Conservation (phyloP, 37 sponge, comb jelly and placozoan species). For the Crambe crambe region DNA sequence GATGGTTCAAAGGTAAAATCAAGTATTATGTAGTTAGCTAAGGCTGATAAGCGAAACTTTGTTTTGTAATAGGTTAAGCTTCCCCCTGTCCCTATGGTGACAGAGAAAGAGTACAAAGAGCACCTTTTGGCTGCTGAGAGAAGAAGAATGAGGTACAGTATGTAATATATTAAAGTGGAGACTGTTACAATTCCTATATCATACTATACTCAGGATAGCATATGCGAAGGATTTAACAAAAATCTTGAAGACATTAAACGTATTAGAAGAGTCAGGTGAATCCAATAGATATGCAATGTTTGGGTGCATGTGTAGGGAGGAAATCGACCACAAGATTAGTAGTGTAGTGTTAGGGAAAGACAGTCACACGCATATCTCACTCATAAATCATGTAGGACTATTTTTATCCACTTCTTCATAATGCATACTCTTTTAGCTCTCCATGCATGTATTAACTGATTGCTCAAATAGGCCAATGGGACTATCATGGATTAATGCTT, state of each 20-base stretch:
- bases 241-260: not conserved
- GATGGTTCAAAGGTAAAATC: conserved; percentile 37
- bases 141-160: conserved; percentile 42
- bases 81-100: conserved; percentile 30
- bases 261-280: not conserved
- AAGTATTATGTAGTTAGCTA: too few species aligned
- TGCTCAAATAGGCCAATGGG: too few species aligned
- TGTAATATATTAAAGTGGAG: not conserved
- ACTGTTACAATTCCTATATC: not conserved
- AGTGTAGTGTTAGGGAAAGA: too few species aligned
- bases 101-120: conserved; percentile 35
- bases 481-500: too few species aligned
- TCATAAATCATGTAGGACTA: too few species aligned
- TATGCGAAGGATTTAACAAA: conserved; percentile 27
- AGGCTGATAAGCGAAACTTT: too few species aligned
- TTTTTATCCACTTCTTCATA: too few species aligned
- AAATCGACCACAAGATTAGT: too few species aligned
- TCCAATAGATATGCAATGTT: not conserved
- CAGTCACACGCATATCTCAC: too few species aligned
- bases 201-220: not conserved
- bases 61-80: conserved; percentile 33
- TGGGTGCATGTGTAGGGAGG: too few species aligned
- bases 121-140: conserved; percentile 53
- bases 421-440: too few species aligned
- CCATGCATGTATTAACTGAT: too few species aligned